phyloP scores from a whole-genome alignment of 1,140 invertebrate species.

The Cotesia vestalis region DNA sequence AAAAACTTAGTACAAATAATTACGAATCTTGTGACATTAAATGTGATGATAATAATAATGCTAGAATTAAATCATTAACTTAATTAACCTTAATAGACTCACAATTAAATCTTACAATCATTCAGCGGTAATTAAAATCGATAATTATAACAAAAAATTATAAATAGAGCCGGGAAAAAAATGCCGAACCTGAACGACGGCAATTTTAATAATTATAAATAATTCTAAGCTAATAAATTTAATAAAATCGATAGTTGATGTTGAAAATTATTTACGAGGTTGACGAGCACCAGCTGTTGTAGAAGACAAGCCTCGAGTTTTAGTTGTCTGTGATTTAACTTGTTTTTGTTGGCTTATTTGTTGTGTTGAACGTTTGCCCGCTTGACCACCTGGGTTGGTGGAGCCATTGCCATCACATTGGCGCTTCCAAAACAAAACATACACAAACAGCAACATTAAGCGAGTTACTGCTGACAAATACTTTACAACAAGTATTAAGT shows the following conservation, averaged over 20 bases:
- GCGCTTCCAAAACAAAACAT: slow-evolving; percentile 61
- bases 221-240: neutral
- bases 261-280: slow-evolving; percentile 29
- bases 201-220: too few species aligned
- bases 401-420: slow-evolving; percentile 56
- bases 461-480: slow-evolving; percentile 43
- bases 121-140: too few species aligned
- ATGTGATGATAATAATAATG: neutral
- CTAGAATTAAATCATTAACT: too few species aligned
- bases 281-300: slow-evolving; percentile 27
- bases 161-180: too few species aligned
- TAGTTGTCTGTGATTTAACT: slow-evolving; percentile 7
- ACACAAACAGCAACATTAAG: slow-evolving; percentile 61
- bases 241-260: slow-evolving; percentile 4
- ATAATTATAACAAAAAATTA: too few species aligned
- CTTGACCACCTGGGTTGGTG: slow-evolving; percentile 49
- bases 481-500: neutral
- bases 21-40: neutral
- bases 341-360: slow-evolving; percentile 48
- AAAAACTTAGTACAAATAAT: neutral
- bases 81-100: too few species aligned
- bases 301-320: slow-evolving; percentile 33
- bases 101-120: too few species aligned
- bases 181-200: too few species aligned
- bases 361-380: slow-evolving; percentile 54